Evolutionary conservation across 2,113 vertebrate genomes (phyloP).

Genomic region (Centrocercus urophasianus): DNA sequence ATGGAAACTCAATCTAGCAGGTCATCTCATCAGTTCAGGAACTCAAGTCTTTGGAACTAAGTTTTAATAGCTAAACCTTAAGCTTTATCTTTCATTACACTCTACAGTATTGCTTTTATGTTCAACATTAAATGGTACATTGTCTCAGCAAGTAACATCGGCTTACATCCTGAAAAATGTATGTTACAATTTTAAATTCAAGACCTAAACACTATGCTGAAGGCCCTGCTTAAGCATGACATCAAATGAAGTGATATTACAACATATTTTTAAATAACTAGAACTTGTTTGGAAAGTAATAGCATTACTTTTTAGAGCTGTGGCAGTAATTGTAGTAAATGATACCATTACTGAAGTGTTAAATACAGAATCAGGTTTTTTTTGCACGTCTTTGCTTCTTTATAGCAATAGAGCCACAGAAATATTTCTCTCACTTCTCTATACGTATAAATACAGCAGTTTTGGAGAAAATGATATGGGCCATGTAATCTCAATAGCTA

Average conservation of each 20-base stretch:
- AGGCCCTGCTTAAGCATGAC: neutral
- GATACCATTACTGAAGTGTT: neutral
- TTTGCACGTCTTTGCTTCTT: accelerated
- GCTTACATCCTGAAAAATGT: neutral
- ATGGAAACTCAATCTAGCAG: neutral
- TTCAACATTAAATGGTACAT: neutral
- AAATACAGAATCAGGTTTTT: neutral
- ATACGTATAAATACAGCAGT: neutral
- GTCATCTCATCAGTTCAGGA: neutral
- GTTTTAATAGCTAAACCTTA: neutral
- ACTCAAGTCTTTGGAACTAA: neutral
- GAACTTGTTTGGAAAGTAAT: neutral
- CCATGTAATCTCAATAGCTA: neutral
- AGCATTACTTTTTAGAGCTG: neutral
- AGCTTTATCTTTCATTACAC: neutral
- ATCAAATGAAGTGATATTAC: neutral
- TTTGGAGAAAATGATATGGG: neutral
- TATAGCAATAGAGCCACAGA: accelerated
- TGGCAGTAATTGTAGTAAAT: neutral
- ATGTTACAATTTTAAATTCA: neutral
- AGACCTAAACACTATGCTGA: neutral
- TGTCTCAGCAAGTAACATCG: neutral
- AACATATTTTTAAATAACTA: neutral
- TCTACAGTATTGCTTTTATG: neutral
- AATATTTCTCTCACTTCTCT: neutral